phyloP scores from a whole-genome alignment of 2,888 invertebrate species.

The Nasonovia ribisnigri region DNA sequence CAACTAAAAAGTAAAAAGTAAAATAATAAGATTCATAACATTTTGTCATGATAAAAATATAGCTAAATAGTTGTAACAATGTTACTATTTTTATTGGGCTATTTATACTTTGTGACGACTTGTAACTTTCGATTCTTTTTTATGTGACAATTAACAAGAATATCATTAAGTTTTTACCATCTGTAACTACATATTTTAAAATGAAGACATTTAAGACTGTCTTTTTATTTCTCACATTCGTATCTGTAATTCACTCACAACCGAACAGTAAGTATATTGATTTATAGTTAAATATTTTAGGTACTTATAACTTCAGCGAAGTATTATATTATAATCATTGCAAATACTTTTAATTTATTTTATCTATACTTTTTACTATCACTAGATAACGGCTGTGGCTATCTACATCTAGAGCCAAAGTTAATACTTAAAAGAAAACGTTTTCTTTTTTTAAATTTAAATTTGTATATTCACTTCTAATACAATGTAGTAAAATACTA shows the following conservation, averaged over 20 bases:
- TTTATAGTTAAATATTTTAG: background rate
- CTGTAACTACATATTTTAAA: background rate
- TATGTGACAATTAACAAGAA: background rate
- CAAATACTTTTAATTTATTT: background rate
- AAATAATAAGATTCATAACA: background rate
- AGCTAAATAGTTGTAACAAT: background rate
- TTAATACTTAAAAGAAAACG: background rate
- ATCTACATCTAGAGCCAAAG: background rate
- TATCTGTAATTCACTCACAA: background rate
- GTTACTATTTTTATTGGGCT: background rate
- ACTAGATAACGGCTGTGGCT: background rate
- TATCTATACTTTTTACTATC: background rate
- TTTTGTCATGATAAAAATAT: background rate
- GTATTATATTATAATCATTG: background rate
- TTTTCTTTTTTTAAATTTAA: background rate
- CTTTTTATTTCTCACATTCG: background rate
- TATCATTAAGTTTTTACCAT: background rate
- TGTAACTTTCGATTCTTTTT: background rate
- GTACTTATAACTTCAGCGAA: background rate
- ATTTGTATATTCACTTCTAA: background rate
- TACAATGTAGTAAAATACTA: background rate
- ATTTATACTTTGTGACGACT: background rate
- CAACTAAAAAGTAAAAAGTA: background rate
- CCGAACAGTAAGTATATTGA: constrained; percentile 6
- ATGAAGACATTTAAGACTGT: background rate